phyloP scores from a whole-genome alignment of 1,140 invertebrate species.

The Magallana angulata region DNA sequence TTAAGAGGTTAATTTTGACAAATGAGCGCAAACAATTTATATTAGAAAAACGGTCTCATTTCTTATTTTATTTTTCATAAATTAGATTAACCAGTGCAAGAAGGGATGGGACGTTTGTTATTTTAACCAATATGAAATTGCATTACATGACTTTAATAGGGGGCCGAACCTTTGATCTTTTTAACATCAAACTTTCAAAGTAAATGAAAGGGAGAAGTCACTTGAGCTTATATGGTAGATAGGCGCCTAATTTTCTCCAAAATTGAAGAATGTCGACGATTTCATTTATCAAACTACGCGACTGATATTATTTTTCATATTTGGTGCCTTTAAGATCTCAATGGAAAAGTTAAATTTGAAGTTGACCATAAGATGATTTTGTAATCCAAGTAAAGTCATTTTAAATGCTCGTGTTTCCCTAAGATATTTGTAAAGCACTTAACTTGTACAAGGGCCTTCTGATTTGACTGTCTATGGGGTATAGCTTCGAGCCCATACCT shows the following conservation, averaged over 20 bases:
- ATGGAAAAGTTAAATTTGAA: conserved; percentile 28
- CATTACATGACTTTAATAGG: conserved; percentile 25
- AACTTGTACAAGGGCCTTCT: conserved; percentile 1
- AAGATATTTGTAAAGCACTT: conserved; percentile 28
- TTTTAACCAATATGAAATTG: conserved; percentile 21
- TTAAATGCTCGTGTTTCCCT: conserved; percentile 16
- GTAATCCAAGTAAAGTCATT: conserved; percentile 28
- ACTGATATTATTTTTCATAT: conserved; percentile 37
- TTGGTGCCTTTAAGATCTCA: conserved; percentile 24
- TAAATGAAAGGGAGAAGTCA: conserved; percentile 14
- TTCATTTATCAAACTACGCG: conserved; percentile 5
- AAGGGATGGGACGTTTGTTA: background rate
- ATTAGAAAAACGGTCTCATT: background rate
- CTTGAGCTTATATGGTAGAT: background rate
- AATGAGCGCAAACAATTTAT: background rate
- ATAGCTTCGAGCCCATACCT: background rate
- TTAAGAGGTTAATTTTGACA: background rate
- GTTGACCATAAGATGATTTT: conserved; percentile 38
- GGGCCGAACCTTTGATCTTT: conserved; percentile 19
- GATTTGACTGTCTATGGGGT: conserved; percentile 24
- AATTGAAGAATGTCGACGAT: conserved; percentile 5
- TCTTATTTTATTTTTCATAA: background rate
- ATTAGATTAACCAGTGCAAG: background rate
- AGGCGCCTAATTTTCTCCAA: conserved; percentile 15
- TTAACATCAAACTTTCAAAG: conserved; percentile 15